Conservation (phyloP, 2,888 invertebrate species). For the Pristionchus arcanus region DNA sequence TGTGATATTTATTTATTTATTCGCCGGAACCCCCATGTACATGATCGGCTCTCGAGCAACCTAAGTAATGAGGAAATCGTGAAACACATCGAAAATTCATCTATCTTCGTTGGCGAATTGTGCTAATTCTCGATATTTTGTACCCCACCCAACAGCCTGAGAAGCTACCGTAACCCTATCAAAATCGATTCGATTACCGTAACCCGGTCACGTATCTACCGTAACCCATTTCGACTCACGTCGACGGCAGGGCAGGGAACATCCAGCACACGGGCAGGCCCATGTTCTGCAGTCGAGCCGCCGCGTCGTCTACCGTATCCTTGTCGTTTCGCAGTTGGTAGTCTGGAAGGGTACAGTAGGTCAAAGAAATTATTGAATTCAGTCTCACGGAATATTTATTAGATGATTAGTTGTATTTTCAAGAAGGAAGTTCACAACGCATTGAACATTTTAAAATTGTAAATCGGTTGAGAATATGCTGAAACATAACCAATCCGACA, state of each 20-base stretch:
- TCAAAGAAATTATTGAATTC: no score
- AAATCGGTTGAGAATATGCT: no score
- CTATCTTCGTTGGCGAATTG: neutral
- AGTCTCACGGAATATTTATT: no score
- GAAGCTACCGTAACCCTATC: no score
- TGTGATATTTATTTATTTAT: neutral
- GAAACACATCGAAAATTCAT: neutral
- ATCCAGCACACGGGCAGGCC: slow-evolving; percentile 22
- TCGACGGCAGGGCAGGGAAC: slow-evolving; percentile 19
- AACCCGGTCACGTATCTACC: neutral
- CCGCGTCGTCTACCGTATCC: neutral
- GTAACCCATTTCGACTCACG: neutral
- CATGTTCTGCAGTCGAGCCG: neutral
- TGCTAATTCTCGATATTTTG: neutral
- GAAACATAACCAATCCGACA: no score
- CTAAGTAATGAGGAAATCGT: neutral
- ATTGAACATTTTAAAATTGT: no score
- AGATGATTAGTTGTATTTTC: no score
- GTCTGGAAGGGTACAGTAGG: slow-evolving; percentile 5
- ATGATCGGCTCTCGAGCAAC: neutral
- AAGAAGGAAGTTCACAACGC: no score
- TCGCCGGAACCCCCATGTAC: neutral
- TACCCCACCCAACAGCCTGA: no score
- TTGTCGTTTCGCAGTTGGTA: neutral
- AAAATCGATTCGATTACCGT: neutral